Conservation (phyloP, 1,140 invertebrate genomes). For the Drosophila ananassae region DNA sequence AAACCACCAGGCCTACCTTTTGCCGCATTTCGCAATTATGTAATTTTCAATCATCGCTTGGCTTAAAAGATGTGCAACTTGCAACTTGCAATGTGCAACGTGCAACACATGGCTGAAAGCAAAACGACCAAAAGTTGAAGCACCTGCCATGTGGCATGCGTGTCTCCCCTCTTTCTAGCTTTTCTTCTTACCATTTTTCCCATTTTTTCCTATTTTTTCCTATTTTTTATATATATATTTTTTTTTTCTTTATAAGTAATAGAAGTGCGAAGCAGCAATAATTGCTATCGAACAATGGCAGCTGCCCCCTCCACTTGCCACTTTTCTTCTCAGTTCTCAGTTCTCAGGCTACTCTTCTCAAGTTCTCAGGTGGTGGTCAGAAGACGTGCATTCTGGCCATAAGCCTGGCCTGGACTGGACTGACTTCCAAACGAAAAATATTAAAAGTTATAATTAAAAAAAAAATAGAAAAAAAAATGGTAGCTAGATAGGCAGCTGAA, state of each 20-base stretch:
- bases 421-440: conserved; percentile 54
- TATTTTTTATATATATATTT: conserved; percentile 11
- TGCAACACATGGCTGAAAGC: conserved; percentile 6
- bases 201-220: not conserved
- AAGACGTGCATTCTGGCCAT: conserved; percentile 8
- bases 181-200: conserved; percentile 2
- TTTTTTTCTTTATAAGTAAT: conserved; percentile 27
- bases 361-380: conserved; percentile 34
- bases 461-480: conserved; percentile 49
- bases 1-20: conserved; percentile 4
- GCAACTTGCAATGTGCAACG: conserved; percentile 26
- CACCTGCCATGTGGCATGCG: conserved; percentile 52
- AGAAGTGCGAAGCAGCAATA: conserved; percentile 74
- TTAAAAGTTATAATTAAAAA: conserved; percentile 78
- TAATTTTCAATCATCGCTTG: conserved; percentile 78
- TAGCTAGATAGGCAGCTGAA: not conserved
- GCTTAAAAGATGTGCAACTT: conserved; percentile 63
- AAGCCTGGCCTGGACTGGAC: not conserved
- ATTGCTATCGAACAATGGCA: conserved; percentile 76
- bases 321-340: too few relatives aligned
- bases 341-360: conserved; percentile 16
- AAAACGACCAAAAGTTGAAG: conserved; percentile 61
- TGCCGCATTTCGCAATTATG: conserved; percentile 68
- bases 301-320: conserved; percentile 3
- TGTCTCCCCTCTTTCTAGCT: conserved; percentile 12